Base-by-base conservation (phyloP, 1,140 invertebrate genomes). In the Aphaenogaster rudis region DNA sequence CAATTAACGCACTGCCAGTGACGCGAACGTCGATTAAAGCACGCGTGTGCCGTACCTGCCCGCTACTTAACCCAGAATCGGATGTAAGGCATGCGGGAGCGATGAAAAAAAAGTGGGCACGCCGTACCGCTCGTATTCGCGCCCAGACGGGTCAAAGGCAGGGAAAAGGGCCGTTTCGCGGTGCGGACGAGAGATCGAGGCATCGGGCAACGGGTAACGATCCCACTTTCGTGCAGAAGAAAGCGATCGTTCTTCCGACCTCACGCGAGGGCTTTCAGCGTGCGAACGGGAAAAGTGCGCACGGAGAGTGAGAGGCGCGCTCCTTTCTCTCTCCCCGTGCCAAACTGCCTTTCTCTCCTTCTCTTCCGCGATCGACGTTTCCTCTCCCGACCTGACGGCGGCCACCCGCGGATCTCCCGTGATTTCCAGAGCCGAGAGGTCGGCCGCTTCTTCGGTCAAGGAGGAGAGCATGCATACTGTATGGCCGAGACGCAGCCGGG, bases 161-260 rank as follows among this genome's bases (percentile, higher is more conserved):
- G 63, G 80, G 17, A 33, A 74, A 50, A 61, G 21, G 42, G 69
- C 11, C n/a, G 61, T 33, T 78, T 67, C n/a, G 39, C 0, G 64
- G 39, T 0, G 13, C 15, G 3, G 48, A 17, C 28, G 67, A 21
- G 67, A 42, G 59, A 78, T 36, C 39, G 63, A n/a, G 17, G 28
- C n/a, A 48, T 66, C 77, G 61, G 28, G 28, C 59, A 52, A 13
- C 42, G 63, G 48, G 48, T 80, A 80, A 80, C 80, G 80, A 84
- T 76, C 28, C 80, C 45, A 79, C 74, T 86, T 79, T 79, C 54
- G 42, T 76, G 59, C 74, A 45, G 48, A 86, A 67, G 82, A 86
- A 86, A 86, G 82, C 82, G 74, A 86, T 79, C 82, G 74, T 79
- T 79, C 50, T 33, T 79, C 15, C 74, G 59, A 66, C 36, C 80